A percentile compares a stretch with the other conserved stretches of the same genome.
These are phyloP conservation scores for Urophycis tenuis DNA, from an alignment of 2,797 vertebrate species.

Conservation along the genomic window DNA sequence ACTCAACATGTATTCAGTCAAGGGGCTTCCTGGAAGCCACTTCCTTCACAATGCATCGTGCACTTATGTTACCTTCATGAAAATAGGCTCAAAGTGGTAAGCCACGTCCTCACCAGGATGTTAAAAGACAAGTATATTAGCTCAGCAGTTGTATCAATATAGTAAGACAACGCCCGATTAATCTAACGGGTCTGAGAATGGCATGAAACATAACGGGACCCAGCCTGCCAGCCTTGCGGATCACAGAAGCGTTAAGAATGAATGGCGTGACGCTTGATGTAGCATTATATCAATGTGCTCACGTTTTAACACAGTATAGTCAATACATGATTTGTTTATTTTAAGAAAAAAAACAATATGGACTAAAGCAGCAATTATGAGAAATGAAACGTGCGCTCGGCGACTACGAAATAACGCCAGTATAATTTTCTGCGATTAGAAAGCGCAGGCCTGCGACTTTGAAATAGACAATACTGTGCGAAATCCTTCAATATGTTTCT, in stretches of 20 bases:
- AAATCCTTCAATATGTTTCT: not conserved
- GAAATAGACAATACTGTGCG: not conserved
- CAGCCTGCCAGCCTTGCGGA: constrained; percentile 30
- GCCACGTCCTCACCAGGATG: not conserved
- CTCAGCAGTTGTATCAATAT: constrained; percentile 15
- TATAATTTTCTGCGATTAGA: not conserved
- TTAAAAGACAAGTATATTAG: not conserved
- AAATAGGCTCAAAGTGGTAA: constrained; percentile 26
- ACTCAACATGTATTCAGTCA: not conserved
- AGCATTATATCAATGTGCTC: not conserved
- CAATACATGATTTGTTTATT: not conserved
- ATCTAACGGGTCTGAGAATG: constrained; percentile 51
- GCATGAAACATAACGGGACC: constrained; percentile 64
- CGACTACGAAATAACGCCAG: constrained; percentile 10
- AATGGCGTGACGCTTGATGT: constrained; percentile 36
- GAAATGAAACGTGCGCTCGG: constrained; percentile 11
- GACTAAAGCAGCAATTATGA: not conserved
- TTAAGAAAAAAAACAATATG: not conserved
- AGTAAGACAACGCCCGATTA: constrained; percentile 67
- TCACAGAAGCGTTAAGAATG: constrained; percentile 55
- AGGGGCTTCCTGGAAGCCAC: not conserved
- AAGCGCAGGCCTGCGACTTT: not conserved
- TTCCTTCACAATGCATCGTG: not conserved
- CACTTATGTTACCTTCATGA: not conserved
- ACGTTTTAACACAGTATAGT: not conserved